Conservation (phyloP, 2,797 vertebrate species). For the Pseudochirops corinnae region DNA sequence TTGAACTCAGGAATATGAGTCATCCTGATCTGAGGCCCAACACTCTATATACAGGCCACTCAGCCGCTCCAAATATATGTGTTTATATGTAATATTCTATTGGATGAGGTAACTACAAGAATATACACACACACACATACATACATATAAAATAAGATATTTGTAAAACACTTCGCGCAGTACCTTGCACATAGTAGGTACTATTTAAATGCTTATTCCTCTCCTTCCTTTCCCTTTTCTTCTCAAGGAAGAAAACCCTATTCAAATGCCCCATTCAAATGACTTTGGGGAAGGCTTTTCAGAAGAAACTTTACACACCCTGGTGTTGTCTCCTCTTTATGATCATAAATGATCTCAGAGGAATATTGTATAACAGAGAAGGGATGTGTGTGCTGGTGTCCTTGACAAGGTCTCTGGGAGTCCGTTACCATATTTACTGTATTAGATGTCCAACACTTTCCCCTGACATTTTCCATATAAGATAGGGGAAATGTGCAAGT, state of each 20-base stretch:
- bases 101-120: no score
- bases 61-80: no score
- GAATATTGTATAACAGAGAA: not conserved
- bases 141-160: not conserved
- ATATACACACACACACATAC: not conserved
- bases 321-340: not conserved
- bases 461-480: not conserved
- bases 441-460: not conserved
- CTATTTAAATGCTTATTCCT: not conserved
- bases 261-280: fast-evolving
- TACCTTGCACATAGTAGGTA: not conserved
- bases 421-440: not conserved
- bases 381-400: conserved; percentile 33
- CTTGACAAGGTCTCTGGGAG: conserved; percentile 51
- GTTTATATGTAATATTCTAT: no score
- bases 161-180: not conserved
- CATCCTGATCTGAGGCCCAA: not conserved
- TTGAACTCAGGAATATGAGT: not conserved
- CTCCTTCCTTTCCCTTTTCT: fast-evolving
- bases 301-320: conserved; percentile 23
- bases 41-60: no score
- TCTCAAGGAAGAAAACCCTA: not conserved
- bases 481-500: not conserved
- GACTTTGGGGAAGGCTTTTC: conserved; percentile 40
- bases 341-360: conserved; percentile 7